phyloP scores from a whole-genome alignment of 2,888 invertebrate species.

The Drosophila buzzatii region DNA sequence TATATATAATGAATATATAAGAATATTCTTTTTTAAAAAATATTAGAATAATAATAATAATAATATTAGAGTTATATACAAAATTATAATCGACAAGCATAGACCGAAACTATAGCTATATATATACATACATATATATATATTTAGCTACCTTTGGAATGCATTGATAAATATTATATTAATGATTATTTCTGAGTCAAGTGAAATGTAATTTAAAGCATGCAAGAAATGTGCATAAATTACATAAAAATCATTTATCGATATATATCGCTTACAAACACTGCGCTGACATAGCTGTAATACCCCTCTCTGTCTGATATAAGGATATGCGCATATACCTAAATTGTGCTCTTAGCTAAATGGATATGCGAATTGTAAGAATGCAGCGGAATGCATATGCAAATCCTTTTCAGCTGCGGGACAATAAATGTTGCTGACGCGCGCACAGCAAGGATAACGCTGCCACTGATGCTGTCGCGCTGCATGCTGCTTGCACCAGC shows the following conservation, averaged over 20 bases:
- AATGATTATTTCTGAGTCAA: not conserved
- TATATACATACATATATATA: no score
- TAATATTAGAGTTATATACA: not conserved
- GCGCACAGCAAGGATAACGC: conserved; percentile 18
- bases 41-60: no score
- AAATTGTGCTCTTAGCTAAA: conserved; percentile 57
- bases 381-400: conserved; percentile 18
- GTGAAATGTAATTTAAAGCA: no score
- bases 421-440: conserved; percentile 29
- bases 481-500: conserved; percentile 30
- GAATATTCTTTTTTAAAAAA: no score
- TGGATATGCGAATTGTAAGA: conserved; percentile 45
- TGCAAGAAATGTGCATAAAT: no score
- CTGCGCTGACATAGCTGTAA: conserved; percentile 6
- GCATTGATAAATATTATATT: not conserved
- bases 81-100: not conserved
- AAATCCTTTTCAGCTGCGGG: conserved; percentile 26
- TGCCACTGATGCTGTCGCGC: conserved; percentile 25
- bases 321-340: conserved; percentile 14
- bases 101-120: not conserved
- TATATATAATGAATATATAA: no score
- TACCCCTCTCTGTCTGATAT: not conserved
- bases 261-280: not conserved
- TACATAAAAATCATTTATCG: not conserved
- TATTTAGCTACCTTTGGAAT: not conserved